Evolutionary conservation across 2,113 vertebrate species (phyloP), one percentile per base, ranked within the genome.

Genomic region (Leucosticte australis): DNA sequence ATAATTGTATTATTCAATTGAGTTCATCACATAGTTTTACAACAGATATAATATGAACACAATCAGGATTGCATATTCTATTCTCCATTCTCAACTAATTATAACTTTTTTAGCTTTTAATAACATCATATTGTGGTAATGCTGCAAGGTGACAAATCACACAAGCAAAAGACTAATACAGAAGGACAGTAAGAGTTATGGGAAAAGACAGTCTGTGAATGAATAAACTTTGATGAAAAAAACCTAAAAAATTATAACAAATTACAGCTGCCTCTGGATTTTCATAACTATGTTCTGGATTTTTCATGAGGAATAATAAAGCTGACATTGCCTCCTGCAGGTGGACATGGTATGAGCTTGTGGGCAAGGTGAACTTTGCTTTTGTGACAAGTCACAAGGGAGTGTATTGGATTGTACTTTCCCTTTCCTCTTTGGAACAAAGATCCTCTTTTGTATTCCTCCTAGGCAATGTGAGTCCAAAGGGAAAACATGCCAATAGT

Each of bases 1-100:
- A 37, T 94, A 95, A 97, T 94, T 90, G 39, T 71, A 85, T 95
- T 91, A 95, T 91, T 94, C 92, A 94, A 57, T 79, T 50, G 10
- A 1, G 76, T 78, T 80, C 83, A 89, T 60, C 39, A 59, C 53
- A 77, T 63, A 92, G 69, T 92, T 97, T 94, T 83, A 84, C 71
- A 91, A 76, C 68, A 95, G 60, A 76, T 0, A 1, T 56, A 74
- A 93, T 67, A 42, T 44, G 37, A 75, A 37, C 23, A 67, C 22
- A 41, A 95, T 79, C 75, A 93, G 83, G 95, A 96, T 95, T 83
- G 30, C 49, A 85, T 91, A 68, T 94, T 74, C 63, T 77, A 16
- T 90, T 84, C 52, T 81, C 52, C 56, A 21, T 71, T 95, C 86
- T 71, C 90, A 95, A 87, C 35, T 73, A 95, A 95, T 96, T 73